phyloP scores from a whole-genome alignment of 2,888 invertebrate species.

The Baccha elongata region DNA sequence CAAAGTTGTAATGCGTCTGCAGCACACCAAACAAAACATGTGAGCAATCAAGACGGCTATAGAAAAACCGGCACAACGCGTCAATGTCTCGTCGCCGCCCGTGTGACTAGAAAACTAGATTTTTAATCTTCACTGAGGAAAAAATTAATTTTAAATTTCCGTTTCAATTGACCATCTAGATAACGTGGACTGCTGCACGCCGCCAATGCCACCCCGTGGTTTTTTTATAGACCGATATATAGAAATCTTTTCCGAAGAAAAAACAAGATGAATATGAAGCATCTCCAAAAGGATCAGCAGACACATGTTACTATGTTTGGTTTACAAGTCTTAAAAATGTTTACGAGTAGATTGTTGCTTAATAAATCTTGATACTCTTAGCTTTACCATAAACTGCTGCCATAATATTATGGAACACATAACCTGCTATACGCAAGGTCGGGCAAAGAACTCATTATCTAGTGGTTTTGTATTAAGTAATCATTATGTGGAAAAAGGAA shows the following conservation, averaged over 20 bases:
- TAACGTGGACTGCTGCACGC: constrained; percentile 55
- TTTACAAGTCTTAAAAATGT: constrained; percentile 62
- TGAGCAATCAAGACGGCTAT: constrained; percentile 31
- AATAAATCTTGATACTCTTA: constrained; percentile 38
- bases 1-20: constrained; percentile 39
- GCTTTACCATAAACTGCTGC: constrained; percentile 18
- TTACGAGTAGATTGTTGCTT: constrained; percentile 46
- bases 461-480: not conserved
- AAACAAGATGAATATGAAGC: constrained; percentile 8
- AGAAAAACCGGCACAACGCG: not conserved
- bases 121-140: constrained; percentile 15
- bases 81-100: constrained; percentile 16
- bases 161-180: constrained; percentile 66
- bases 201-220: constrained; percentile 43
- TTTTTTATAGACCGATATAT: not conserved
- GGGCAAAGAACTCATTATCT: not conserved
- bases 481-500: too few relatives aligned
- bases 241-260: constrained; percentile 12
- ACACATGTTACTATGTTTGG: constrained; percentile 20
- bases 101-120: constrained; percentile 51
- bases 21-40: constrained; percentile 23
- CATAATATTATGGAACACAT: constrained; percentile 8
- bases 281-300: constrained; percentile 9
- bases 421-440: not conserved
- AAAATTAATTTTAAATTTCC: constrained; percentile 61